Percentiles rank a stretch among this genome's conserved stretches.
These are phyloP conservation scores for Melanotaenia trifasciata DNA, from an alignment of 2,797 vertebrate species.

Conservation along the genomic window DNA sequence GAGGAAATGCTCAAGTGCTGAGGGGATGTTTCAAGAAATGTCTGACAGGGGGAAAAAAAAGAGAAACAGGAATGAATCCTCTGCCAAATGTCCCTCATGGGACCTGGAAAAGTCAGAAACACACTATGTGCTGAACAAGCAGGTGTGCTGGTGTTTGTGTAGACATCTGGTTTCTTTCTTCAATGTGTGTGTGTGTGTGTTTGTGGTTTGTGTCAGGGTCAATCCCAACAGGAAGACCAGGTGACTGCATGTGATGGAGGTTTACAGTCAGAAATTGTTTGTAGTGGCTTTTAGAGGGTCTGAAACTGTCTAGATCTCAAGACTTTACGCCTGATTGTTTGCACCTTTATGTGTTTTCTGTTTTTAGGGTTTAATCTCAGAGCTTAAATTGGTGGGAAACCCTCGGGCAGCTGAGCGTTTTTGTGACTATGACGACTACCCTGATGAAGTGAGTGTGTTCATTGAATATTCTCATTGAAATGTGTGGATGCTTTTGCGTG, in stretches of 20 bases:
- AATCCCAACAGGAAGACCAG: not conserved
- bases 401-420: constrained; percentile 82
- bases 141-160: constrained; percentile 43
- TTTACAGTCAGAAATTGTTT: constrained; percentile 4
- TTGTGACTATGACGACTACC: constrained; percentile 69
- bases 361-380: constrained; percentile 86
- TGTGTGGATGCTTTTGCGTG: not conserved
- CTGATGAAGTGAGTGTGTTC: constrained; percentile 71
- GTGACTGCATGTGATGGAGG: constrained; percentile 35
- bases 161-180: constrained; percentile 14
- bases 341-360: not conserved
- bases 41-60: constrained; percentile 27
- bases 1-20: constrained; percentile 50
- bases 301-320: not conserved
- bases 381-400: constrained; percentile 85
- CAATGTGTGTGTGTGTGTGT: not conserved
- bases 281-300: not conserved
- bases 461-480: not conserved
- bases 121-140: constrained; percentile 39
- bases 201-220: not conserved
- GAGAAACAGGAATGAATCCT: constrained; percentile 29
- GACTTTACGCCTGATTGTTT: not conserved
- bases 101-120: constrained; percentile 20
- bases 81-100: constrained; percentile 34
- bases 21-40: constrained; percentile 46